Base-by-base conservation (phyloP, 2,888 invertebrate species). In the Sicus ferrugineus region DNA sequence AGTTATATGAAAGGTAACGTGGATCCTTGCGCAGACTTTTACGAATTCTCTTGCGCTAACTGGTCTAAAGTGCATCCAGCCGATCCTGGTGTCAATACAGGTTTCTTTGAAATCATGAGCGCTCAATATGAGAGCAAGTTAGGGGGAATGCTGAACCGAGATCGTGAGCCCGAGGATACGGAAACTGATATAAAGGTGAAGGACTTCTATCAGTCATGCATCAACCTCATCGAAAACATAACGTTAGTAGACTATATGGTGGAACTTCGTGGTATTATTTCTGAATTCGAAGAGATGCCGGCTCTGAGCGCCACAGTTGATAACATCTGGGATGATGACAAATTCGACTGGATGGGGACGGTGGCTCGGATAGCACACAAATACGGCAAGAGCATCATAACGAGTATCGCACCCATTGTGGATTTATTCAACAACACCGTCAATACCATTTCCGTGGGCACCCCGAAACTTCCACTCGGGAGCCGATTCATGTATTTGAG, bases 41-140 rank as follows among this genome's bases (percentile, higher is more conserved):
- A 84, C 50, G 71, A 74, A 9, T 83, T 83, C 56, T 77, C 83
- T 1, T 83, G 83, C 65, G 85, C 84, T 6, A 81, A 80, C 48
- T 83, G 78, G 77, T 46, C 69, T 0, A 74, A 70, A 19, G 67
- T 76, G 1, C 77, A 84, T 71, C 76, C 78, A 2, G 79, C 82
- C 26, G 72, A 61, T 16, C 1, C n/a, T 9, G 72, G 67, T 2
- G 9, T 67, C 2, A 71, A 70, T 2, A 74, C 75, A n/a, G 83
- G 83, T 0, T 28, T 81, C 2, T 78, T 81, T 54, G 81, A 81
- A 56, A 73, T 74, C 0, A 62, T 83, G 64, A 75, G 67, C n/a
- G 71, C 77, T 0, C 76, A 74, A 0, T 61, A 81, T 2, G 72
- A 79, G 46, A 75, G 76, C 2, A 82, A 82, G 65, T 66, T 81